Conservation (phyloP, 2,797 vertebrate species). For the Microctenopoma stevenorrisi region DNA sequence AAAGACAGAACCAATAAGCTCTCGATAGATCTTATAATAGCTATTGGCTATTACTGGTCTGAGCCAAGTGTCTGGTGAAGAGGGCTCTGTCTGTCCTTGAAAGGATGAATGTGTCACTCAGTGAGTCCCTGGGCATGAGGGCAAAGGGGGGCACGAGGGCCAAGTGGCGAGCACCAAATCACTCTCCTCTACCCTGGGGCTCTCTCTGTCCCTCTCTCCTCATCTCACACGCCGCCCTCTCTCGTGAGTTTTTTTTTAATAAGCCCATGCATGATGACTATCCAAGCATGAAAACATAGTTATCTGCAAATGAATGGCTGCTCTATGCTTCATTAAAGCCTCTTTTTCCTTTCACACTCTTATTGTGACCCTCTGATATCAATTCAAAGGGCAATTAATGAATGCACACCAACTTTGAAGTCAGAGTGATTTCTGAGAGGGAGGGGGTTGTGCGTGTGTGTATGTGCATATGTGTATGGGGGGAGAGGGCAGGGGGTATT, state of each 20-base stretch:
- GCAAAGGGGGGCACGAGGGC: slow-evolving; percentile 71
- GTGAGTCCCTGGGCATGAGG: slow-evolving; percentile 72
- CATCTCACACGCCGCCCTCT: slow-evolving; percentile 68
- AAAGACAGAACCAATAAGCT: slow-evolving; percentile 43
- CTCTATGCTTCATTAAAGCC: slow-evolving; percentile 99
- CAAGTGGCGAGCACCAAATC: slow-evolving; percentile 83
- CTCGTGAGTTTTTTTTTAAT: slow-evolving; percentile 79
- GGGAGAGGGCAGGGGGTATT: slow-evolving; percentile 50
- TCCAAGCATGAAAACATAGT: slow-evolving; percentile 96
- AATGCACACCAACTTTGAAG: slow-evolving; percentile 99
- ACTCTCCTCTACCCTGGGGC: slow-evolving; percentile 72
- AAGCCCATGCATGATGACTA: slow-evolving; percentile 84
- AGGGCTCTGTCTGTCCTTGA: slow-evolving; percentile 71
- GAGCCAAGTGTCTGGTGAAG: slow-evolving; percentile 67
- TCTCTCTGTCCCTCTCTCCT: slow-evolving; percentile 55
- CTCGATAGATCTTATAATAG: slow-evolving; percentile 56
- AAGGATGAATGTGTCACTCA: slow-evolving; percentile 80
- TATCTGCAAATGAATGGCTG: slow-evolving; percentile 97
- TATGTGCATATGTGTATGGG: slow-evolving; percentile 28
- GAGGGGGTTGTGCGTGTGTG: slow-evolving; percentile 36
- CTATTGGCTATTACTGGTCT: slow-evolving; percentile 55
- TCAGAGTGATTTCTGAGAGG: slow-evolving; percentile 85
- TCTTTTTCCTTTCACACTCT: slow-evolving; percentile 96
- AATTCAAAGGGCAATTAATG: slow-evolving; percentile 99
- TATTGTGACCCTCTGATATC: slow-evolving; percentile 99